Evolutionary conservation across 1,140 invertebrate species (phyloP), one percentile per base, ranked within the genome.

Genomic region (Aphelenchoides avenae): DNA sequence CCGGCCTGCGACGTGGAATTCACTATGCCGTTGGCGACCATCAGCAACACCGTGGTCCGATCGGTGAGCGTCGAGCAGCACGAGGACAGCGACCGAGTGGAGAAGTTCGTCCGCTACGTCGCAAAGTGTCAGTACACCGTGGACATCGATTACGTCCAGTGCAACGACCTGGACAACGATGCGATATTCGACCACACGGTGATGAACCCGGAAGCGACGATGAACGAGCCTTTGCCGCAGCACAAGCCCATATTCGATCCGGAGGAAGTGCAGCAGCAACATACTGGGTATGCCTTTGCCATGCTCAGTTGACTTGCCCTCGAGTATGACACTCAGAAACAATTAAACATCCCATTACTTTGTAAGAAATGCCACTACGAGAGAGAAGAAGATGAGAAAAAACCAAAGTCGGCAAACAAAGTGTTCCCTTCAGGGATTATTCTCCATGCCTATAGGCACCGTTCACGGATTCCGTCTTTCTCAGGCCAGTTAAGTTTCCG

Each of bases 11-110:
- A 87, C 76, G 89, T 97, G 5, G 91, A 97, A 78, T 98, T 97
- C 79, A 96, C 90, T 15, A 98, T 98, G 93, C 93, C 95, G 24
- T 87, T 90, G 43, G 94, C 93, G 30, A 92, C 93, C 75, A 89
- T 93, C 43, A 93, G 89, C 24, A 91, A 97, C 79, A 92, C 90
- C 40, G 94, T 92, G 15, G 87, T 94, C 57, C 84, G 94, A 62
- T 95, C 91, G 52, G 89, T 97, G 22, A 90, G 90, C 60, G 85
- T 96, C 54, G 73, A 75, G 85, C 87, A 71, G 66, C 72, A 66
- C 70, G 87, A 87, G 63, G 87, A 86, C 64, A 89, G 88, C 59
- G 87, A 91, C 71, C 91, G 93, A 9, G 93, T 94, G 4, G 94
- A 99, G 80, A 98, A 97, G 81, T 98, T 94, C 81, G 92, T 97